phyloP scores from a whole-genome alignment of 2,888 invertebrate genomes.

The Chrysotoxum bicinctum region DNA sequence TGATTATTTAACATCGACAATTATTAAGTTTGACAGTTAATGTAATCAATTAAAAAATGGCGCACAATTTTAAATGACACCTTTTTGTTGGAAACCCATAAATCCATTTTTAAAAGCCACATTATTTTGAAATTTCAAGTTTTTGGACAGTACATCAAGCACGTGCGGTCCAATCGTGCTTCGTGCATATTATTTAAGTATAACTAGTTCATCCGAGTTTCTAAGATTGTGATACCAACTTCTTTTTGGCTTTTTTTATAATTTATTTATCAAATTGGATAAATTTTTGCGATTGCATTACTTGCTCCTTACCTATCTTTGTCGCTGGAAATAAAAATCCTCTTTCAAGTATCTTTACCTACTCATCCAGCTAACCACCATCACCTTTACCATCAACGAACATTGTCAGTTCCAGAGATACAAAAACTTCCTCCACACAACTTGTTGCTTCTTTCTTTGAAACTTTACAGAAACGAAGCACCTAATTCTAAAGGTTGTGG shows the following conservation, averaged over 20 bases:
- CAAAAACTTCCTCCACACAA: constrained; percentile 19
- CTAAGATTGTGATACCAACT: neutral
- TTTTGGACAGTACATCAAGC: no score
- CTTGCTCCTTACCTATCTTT: neutral
- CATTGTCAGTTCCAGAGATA: neutral
- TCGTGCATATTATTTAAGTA: no score
- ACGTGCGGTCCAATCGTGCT: no score
- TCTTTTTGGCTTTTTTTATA: neutral
- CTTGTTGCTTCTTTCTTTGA: constrained; percentile 55
- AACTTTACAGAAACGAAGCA: neutral
- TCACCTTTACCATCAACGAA: neutral
- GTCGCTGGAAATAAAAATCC: neutral
- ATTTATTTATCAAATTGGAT: neutral
- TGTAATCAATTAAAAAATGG: no score
- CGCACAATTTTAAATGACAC: no score
- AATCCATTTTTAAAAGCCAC: no score
- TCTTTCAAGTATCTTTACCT: neutral
- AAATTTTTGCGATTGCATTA: neutral
- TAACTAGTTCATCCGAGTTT: no score
- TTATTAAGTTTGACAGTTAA: no score
- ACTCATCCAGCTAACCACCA: constrained; percentile 6
- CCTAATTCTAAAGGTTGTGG: neutral
- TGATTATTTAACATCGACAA: no score
- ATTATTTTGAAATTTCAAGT: no score
- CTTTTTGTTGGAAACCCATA: no score